Evolutionary conservation across 2,797 vertebrate species (phyloP), one percentile per base, ranked within the genome.

Genomic region (Gouania willdenowi): DNA sequence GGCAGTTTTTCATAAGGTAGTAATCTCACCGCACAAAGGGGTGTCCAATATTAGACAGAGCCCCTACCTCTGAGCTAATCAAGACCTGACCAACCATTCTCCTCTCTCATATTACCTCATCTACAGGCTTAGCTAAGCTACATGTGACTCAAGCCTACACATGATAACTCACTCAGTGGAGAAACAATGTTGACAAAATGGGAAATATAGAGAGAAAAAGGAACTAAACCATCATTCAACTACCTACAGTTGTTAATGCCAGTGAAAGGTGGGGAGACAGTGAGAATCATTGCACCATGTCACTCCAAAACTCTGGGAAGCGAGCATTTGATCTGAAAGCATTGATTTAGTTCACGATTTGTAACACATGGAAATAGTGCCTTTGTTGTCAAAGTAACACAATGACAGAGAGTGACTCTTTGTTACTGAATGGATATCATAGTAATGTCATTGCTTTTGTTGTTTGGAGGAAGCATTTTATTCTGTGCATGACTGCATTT

Each of bases 1-100:
- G 73, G 81, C 64, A 61, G 60, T 77, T 83, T 87, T 87, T 84
- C 83, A 88, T 87, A 82, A 87, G 64, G 72, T 55, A 57, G 72
- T 82, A 87, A 85, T 87, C 80, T 84, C 53, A 25, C 46, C 75
- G 76, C 77, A 82, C 81, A 87, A 81, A 82, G 72, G 72, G 72
- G 69, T 53, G 72, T 79, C 74, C 79, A 53, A 72, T 87, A 77
- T 79, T 66, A 56, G 62, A 75, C 28, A 47, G 73, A 71, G 67
- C 78, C 79, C 74, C 79, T 71, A 71, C 70, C 79, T 40, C 58
- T 54, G 46, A 76, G 71, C 67, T 87, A 85, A 84, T 82, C 78
- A 83, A 77, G 78, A 76, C 74, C 78, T 47, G 75, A 74, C 70
- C 66, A 62, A 26, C 74, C 60, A 53, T 53, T 66, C 55, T 52